A percentile compares a stretch with the other conserved stretches of the same genome.
These are phyloP conservation scores for Leuciscus idus DNA, from an alignment of 2,113 vertebrate species.

Conservation along the genomic window DNA sequence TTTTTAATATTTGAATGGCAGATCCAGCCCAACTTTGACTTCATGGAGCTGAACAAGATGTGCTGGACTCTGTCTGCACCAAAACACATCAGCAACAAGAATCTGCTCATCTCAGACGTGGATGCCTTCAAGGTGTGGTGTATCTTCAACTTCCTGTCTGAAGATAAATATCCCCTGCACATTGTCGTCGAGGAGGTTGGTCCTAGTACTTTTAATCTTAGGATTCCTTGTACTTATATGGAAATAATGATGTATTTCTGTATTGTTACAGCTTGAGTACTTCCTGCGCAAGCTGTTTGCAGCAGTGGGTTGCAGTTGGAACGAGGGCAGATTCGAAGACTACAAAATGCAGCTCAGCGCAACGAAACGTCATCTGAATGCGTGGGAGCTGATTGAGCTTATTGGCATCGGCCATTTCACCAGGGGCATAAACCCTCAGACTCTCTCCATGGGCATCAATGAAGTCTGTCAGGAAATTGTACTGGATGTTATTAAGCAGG, in stretches of 20 bases:
- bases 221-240: background rate
- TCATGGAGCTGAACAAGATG: conserved; percentile 93
- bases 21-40: conserved; percentile 90
- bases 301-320: conserved; percentile 92
- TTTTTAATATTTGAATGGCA: conserved; percentile 64
- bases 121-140: conserved; percentile 96
- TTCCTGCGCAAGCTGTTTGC: conserved; percentile 90
- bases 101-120: conserved; percentile 84
- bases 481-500: conserved; percentile 93
- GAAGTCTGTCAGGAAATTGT: conserved; percentile 94
- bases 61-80: conserved; percentile 94
- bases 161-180: conserved; percentile 91
- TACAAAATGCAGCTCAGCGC: conserved; percentile 83
- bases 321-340: conserved; percentile 90
- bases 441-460: conserved; percentile 88
- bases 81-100: conserved; percentile 84
- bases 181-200: conserved; percentile 94
- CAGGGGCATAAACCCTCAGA: conserved; percentile 89
- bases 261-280: conserved; percentile 85
- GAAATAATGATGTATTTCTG: background rate
- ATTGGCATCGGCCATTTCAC: conserved; percentile 89
- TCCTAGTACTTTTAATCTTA: background rate
- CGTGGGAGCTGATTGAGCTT: conserved; percentile 87
- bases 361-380: conserved; percentile 81
- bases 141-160: conserved; percentile 97